phyloP scores from a whole-genome alignment of 2,797 vertebrate genomes.

The Potorous gilbertii region DNA sequence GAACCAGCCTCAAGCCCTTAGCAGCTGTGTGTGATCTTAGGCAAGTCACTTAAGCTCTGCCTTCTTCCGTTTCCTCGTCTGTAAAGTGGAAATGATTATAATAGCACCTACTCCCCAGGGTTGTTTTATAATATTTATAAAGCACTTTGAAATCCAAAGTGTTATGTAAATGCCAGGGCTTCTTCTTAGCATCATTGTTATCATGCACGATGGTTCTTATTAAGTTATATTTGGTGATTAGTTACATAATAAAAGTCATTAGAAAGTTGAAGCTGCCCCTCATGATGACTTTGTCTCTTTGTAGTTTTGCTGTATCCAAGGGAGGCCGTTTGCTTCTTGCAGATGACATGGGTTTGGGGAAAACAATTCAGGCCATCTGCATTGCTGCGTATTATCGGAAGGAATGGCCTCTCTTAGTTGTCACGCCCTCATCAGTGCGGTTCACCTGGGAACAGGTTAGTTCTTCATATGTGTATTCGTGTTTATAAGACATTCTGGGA shows the following conservation, averaged over 20 bases:
- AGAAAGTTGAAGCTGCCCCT: rapidly evolving
- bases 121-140: background rate
- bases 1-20: background rate
- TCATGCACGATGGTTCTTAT: background rate
- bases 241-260: background rate
- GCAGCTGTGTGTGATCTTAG: background rate
- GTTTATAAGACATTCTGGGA: background rate
- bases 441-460: slow-evolving; percentile 98
- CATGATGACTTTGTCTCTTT: slow-evolving; percentile 12
- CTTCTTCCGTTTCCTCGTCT: background rate
- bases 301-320: slow-evolving; percentile 93
- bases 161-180: background rate
- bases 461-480: background rate
- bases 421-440: slow-evolving; percentile 95
- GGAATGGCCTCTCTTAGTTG: slow-evolving; percentile 97
- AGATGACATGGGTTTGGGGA: slow-evolving; percentile 99
- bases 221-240: background rate
- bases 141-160: background rate
- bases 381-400: slow-evolving; percentile 94
- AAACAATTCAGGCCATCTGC: slow-evolving; percentile 98
- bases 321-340: slow-evolving; percentile 96
- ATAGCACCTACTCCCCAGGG: background rate
- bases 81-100: background rate
- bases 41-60: background rate
- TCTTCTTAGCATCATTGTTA: background rate